Evolutionary conservation across 1,140 invertebrate genomes (phyloP), one percentile per base, ranked within the genome.

Genomic region (Maniola jurtina): DNA sequence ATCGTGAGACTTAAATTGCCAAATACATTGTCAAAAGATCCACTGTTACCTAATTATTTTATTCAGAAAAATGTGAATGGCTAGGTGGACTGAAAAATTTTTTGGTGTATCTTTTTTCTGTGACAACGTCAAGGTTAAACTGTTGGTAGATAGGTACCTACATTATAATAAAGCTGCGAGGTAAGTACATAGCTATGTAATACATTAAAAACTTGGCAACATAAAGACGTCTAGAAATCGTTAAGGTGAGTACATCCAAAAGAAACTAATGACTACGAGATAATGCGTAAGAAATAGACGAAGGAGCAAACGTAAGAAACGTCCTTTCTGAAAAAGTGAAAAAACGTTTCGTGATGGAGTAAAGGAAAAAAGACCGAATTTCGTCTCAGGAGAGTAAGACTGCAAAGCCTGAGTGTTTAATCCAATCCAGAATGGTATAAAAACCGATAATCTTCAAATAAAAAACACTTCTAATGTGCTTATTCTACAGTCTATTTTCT

Each of bases 321-420:
- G 75, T 86, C 81, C 79, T 81, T 83, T 84, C 80, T 75, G 85
- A 85, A 88, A 89, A 86, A 89, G 84, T 82, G 80, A 82, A 88
- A 89, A 88, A 89, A 84, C 80, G 77, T 79, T 84, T 79, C 76
- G 77, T 85, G 83, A 87, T 84, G 77, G 83, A 82, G 78, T 57
- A 80, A 72, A 80, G 75, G 79, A 88, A 87, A 89, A 88, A 88
- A 88, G 77, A 84, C 76, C 76, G 76, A 89, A 86, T 89, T 88
- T 86, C 79, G 84, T 88, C 86, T 90, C 84, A 77, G 71, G 86
- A 89, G 86, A 90, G 84, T 86, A 86, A 86, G 84, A 83, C 84
- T 90, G 82, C 84, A 84, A 86, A 86, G 83, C 80, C 84, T 87
- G 81, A 79, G 76, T 79, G 66, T 69, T 66, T 68, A 59, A 11